Evolutionary conservation across 2,113 vertebrate species (phyloP).

Genomic region (Montifringilla adamsi): DNA sequence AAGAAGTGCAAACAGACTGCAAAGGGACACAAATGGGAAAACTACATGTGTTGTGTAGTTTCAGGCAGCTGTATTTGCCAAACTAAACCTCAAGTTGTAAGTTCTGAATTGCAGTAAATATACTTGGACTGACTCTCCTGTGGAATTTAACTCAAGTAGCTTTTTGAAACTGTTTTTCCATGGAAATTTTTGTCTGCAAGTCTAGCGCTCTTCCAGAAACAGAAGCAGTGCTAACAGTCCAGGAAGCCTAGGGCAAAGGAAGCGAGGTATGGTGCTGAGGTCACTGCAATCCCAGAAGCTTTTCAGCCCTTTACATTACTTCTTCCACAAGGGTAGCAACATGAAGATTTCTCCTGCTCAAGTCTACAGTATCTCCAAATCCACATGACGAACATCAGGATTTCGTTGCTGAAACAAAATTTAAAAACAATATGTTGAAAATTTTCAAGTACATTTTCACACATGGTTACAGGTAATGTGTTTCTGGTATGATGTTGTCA

Average conservation of each 20-base stretch:
- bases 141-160: slow-evolving; percentile 17
- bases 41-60: slow-evolving; percentile 4
- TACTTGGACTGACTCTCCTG: not conserved
- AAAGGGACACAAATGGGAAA: slow-evolving; percentile 46
- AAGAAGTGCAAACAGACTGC: slow-evolving; percentile 60
- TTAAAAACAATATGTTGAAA: not conserved
- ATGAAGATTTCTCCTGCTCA: slow-evolving; percentile 3
- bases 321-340: not conserved
- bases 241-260: not conserved
- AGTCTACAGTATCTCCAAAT: slow-evolving; percentile 92
- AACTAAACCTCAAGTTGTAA: slow-evolving; percentile 47
- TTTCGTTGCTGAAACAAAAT: slow-evolving; percentile 87
- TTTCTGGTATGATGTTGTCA: not conserved
- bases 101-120: slow-evolving; percentile 25
- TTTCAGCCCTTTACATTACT: not conserved
- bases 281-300: slow-evolving; percentile 1
- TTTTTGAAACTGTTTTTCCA: slow-evolving; percentile 30
- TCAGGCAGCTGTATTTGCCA: slow-evolving; percentile 45
- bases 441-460: not conserved
- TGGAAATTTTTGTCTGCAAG: not conserved
- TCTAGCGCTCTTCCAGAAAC: not conserved
- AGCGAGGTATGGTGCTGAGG: not conserved
- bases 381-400: slow-evolving; percentile 95
- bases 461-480: not conserved
- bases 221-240: slow-evolving; percentile 27